Percentiles rank a stretch among this genome's conserved stretches.
These are phyloP conservation scores for Enteromius radiatus DNA, from an alignment of 2,797 vertebrate species.

Conservation along the genomic window DNA sequence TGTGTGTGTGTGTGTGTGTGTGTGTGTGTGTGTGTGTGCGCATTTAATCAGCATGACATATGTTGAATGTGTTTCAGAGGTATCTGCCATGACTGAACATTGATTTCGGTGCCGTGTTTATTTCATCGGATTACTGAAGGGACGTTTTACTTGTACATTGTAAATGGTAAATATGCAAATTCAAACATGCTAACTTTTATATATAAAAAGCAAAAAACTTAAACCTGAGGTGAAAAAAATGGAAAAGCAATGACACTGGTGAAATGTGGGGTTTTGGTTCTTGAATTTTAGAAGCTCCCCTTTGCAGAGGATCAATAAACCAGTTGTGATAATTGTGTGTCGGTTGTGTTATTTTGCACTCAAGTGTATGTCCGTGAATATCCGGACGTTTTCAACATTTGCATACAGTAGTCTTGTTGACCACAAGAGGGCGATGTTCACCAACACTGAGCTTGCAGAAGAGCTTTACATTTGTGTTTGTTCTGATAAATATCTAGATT, in stretches of 20 bases:
- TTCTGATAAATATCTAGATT: not conserved
- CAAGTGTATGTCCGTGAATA: not conserved
- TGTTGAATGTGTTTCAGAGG: slow-evolving; percentile 86
- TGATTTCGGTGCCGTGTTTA: slow-evolving; percentile 65
- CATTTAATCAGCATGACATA: slow-evolving; percentile 72
- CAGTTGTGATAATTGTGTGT: slow-evolving; percentile 48
- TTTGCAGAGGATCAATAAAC: slow-evolving; percentile 74
- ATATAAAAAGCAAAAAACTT: slow-evolving; percentile 39
- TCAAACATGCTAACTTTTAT: slow-evolving; percentile 68
- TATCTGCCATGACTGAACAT: slow-evolving; percentile 66
- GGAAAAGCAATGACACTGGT: slow-evolving; percentile 39
- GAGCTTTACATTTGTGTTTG: not conserved
- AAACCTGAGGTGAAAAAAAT: slow-evolving; percentile 50
- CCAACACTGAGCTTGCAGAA: not conserved
- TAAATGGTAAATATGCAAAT: slow-evolving; percentile 74
- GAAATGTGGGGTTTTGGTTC: slow-evolving; percentile 64
- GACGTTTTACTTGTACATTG: slow-evolving; percentile 69
- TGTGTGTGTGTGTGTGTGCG: slow-evolving; percentile 45
- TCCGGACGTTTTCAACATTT: not conserved
- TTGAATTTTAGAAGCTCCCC: slow-evolving; percentile 68
- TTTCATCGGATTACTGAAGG: slow-evolving; percentile 68
- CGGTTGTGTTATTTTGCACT: slow-evolving; percentile 24
- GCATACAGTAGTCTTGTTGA: not conserved
- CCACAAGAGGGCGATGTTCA: slow-evolving; percentile 38
- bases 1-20: slow-evolving; percentile 55